Evolutionary conservation across 2,888 invertebrate genomes (phyloP), one percentile per base, ranked within the genome.

Genomic region (Anoplius nigerrimus): DNA sequence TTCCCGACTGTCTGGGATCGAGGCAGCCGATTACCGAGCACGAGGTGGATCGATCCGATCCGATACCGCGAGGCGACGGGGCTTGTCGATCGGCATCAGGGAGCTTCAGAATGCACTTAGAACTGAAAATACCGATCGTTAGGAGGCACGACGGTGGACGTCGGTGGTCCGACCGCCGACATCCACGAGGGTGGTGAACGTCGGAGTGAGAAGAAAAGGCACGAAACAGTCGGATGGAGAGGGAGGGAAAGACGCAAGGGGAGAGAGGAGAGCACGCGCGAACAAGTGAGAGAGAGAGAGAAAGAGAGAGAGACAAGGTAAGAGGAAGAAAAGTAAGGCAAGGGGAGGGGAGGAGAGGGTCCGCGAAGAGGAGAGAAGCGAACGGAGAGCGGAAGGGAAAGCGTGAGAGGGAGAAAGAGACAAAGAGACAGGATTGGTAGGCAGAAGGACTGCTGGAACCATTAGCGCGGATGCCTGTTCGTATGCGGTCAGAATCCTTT

Each of bases 381-480:
- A 22, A 13, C 20, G 59, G 66, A 18, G 21, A 15, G 56, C 34
- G 34, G 51, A 13, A n/a, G 55, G 21, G 15, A 21, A 56, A 13
- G 46, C 43, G 27, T 27, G 22, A 22, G 16, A 48, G 59, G 53
- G 72, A 53, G 68, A 63, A 52, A 62, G 62, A 58, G 63, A 16
- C 21, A 57, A 65, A 57, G 34, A 34, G 11, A 34, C 6, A 34
- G 52, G 27, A 56, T 66, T 56, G 56, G 56, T 57, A 51, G 57
- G 27, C 66, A 48, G 45, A 48, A 52, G 66, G 59, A 64, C 75
- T 69, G 86, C 86, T 80, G 85, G 80, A 81, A 84, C 85, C 86
- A 87, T 87, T 86, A 87, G 85, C 83, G 82, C 81, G 74, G 76
- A 84, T 83, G 82, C 82, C 84, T 75, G 80, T 83, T 84, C 80